Conservation (phyloP, 1,140 invertebrate species). For the Chionoecetes opilio region DNA sequence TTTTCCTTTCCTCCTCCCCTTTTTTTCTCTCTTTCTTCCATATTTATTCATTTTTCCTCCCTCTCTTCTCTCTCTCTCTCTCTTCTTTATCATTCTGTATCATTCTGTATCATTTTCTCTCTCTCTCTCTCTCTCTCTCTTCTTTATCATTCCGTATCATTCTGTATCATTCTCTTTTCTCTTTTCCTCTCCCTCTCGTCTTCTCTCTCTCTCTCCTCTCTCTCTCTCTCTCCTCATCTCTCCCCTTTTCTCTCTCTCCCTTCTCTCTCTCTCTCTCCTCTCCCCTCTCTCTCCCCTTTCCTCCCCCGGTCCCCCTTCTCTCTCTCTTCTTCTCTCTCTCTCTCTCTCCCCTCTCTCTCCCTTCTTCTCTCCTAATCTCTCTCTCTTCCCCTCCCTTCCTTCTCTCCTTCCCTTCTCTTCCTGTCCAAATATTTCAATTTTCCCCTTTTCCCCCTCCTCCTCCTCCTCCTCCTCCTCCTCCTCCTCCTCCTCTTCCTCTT, state of each 20-base stretch:
- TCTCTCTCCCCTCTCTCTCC: too few relatives aligned
- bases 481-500: too few relatives aligned
- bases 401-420: too few relatives aligned
- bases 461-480: not conserved
- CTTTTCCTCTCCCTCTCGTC: not conserved
- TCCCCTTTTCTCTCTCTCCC: not conserved
- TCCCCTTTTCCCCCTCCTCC: not conserved
- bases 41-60: not conserved
- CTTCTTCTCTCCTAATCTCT: not conserved
- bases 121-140: too few relatives aligned
- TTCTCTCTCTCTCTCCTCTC: not conserved
- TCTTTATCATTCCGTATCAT: too few relatives aligned
- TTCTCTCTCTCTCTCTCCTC: not conserved
- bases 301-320: too few relatives aligned
- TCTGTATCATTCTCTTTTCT: not conserved
- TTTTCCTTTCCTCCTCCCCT: not conserved
- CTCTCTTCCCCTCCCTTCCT: not conserved
- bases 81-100: not conserved
- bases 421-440: too few relatives aligned
- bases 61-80: not conserved
- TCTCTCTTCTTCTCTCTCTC: too few relatives aligned
- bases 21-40: not conserved
- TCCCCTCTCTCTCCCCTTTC: not conserved
- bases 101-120: too few relatives aligned
- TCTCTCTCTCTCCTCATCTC: too few relatives aligned